phyloP scores from a whole-genome alignment of 2,888 invertebrate genomes.

The Julus scanicus region DNA sequence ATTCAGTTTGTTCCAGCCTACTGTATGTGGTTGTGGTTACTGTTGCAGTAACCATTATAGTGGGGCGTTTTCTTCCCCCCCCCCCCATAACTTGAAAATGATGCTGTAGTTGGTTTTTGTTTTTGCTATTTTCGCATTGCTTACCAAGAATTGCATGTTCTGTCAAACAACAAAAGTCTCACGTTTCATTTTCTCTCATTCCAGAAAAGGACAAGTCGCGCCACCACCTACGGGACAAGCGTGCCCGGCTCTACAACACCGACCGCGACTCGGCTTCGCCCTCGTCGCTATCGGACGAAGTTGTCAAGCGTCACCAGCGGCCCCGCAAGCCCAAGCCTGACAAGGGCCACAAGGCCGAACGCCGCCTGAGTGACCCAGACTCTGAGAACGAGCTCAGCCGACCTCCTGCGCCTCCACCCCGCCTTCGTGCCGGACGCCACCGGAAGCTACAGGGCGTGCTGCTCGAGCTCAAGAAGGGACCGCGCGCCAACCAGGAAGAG shows the following conservation, averaged over 20 bases:
- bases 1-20: too few species aligned
- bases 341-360: not conserved
- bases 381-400: conserved; percentile 34
- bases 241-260: not conserved
- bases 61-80: too few species aligned
- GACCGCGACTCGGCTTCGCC: conserved; percentile 23
- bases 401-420: not conserved
- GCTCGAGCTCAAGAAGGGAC: not conserved
- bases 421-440: not conserved
- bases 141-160: not conserved
- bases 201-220: conserved; percentile 23
- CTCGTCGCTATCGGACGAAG: conserved; percentile 21
- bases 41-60: too few species aligned
- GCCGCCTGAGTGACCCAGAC: conserved; percentile 1
- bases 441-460: not conserved
- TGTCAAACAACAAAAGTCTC: not conserved
- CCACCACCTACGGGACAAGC: conserved; percentile 30
- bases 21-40: too few species aligned
- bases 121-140: too few species aligned
- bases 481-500: not conserved
- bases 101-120: too few species aligned
- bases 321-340: not conserved
- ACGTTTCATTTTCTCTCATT: not conserved
- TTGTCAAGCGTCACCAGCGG: not conserved
- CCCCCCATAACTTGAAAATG: too few species aligned